phyloP scores from a whole-genome alignment of 2,113 vertebrate genomes.

The Dromas ardeola region DNA sequence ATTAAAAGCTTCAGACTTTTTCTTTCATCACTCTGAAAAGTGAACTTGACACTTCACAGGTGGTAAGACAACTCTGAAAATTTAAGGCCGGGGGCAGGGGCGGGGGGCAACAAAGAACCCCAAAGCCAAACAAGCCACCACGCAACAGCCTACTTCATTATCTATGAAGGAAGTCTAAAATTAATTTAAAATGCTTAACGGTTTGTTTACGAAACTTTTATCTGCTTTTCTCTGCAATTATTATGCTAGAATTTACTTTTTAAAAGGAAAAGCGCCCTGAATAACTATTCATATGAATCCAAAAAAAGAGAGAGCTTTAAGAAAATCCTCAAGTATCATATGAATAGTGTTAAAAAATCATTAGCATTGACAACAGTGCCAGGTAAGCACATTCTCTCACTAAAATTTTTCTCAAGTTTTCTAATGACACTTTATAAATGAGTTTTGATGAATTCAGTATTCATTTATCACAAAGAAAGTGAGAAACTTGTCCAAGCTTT shows the following conservation, averaged over 20 bases:
- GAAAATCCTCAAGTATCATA: not conserved
- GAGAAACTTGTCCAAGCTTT: not conserved
- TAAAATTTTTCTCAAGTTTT: not conserved
- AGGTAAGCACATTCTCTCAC: not conserved
- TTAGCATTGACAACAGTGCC: not conserved
- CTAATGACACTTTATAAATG: not conserved
- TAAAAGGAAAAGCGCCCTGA: not conserved
- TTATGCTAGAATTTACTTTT: not conserved
- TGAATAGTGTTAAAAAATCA: not conserved
- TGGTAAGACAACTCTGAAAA: not conserved
- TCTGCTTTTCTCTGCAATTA: not conserved
- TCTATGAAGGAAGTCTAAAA: not conserved
- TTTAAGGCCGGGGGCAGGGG: not conserved
- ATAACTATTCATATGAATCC: not conserved
- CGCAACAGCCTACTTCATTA: not conserved
- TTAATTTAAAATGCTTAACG: not conserved
- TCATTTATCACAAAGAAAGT: not conserved
- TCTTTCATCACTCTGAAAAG: not conserved
- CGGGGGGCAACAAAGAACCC: too few relatives aligned
- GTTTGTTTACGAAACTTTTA: not conserved
- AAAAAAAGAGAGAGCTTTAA: not conserved
- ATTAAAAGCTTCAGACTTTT: not conserved
- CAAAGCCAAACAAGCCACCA: not conserved
- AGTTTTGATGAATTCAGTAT: not conserved
- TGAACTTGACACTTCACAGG: not conserved